A percentile compares a stretch with the other conserved stretches of the same genome.
Evolutionary conservation across 1,140 invertebrate species (phyloP).

Genomic region (Drosophila lacertosa): DNA sequence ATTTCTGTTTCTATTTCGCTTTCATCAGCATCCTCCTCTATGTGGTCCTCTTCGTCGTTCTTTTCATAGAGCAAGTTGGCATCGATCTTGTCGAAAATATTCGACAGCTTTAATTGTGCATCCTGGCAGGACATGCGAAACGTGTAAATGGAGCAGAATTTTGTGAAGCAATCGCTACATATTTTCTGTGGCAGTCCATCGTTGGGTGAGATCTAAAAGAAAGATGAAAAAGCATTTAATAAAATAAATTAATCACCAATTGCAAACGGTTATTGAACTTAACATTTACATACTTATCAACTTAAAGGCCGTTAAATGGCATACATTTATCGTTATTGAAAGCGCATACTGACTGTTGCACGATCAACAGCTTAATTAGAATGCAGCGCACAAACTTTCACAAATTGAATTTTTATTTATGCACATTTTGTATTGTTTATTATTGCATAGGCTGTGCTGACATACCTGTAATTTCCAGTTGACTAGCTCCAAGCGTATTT

Average conservation of each 20-base stretch:
- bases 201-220: conserved; percentile 66
- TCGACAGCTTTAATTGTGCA: conserved; percentile 69
- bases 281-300: not conserved
- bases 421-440: not conserved
- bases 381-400: conserved; percentile 28
- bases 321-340: conserved; percentile 11
- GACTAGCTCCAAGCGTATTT: conserved; percentile 69
- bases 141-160: conserved; percentile 73
- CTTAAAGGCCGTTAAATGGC: not conserved
- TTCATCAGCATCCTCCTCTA: conserved; percentile 4
- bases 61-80: conserved; percentile 57
- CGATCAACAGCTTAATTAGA: conserved; percentile 39
- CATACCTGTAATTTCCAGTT: conserved; percentile 78
- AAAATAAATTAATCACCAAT: not conserved
- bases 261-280: not conserved
- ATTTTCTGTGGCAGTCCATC: conserved; percentile 80
- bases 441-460: not conserved
- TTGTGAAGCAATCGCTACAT: conserved; percentile 77
- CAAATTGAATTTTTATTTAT: conserved; percentile 10
- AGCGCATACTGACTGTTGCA: conserved; percentile 10
- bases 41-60: conserved; percentile 24
- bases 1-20: conserved; percentile 3
- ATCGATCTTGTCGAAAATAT: conserved; percentile 82
- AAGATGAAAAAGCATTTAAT: not conserved
- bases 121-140: conserved; percentile 76